Base-by-base conservation (phyloP, 2,888 invertebrate species). In the Cephus spinipes region DNA sequence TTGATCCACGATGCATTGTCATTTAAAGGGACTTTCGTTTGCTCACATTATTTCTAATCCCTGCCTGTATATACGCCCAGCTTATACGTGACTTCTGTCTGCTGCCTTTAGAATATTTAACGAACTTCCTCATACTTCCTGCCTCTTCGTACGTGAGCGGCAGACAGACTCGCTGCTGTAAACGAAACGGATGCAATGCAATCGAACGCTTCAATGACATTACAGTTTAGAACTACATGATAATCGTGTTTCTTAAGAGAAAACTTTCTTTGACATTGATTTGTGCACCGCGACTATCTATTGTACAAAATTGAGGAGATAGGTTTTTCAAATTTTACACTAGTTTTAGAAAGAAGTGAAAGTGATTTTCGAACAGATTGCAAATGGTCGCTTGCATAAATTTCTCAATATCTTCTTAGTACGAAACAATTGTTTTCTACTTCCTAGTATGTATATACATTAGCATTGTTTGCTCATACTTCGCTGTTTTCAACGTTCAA, bases 401-500 rank as follows among this genome's bases (percentile, higher is more conserved):
- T 80, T 76, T 76, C 79, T 80, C 74, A 81, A 81, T 79, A 76
- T 78, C 77, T 80, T 81, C 81, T 76, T 69, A 74, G 81, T 82
- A 81, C 73, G 35, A 80, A 55, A 74, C 77, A 74, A 74, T 74
- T 33, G 31, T 31, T 71, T 33, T 31, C 12, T 71, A 11, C 11
- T 71, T 71, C 71, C 71, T 23, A n/a, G 71, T 15, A 30, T 71
- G 23, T 55, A 23, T 23, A 55, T 23, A 55, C 23, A 55, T 55
- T 55, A 23, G 23, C 55, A 23, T 55, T 23, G 40, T 55, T 23
- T 55, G 23, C 23, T 55, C 9, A 23, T 55, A 55, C 23, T 9
- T 23, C 23, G 55, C 15, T 55, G 55, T 55, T 55, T 23, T 55
- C 55, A 55, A 55, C 23, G 15, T 55, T 23, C 55, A 55, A 55